Conservation (phyloP, 2,888 invertebrate species). For the Eristalinus aeneus region DNA sequence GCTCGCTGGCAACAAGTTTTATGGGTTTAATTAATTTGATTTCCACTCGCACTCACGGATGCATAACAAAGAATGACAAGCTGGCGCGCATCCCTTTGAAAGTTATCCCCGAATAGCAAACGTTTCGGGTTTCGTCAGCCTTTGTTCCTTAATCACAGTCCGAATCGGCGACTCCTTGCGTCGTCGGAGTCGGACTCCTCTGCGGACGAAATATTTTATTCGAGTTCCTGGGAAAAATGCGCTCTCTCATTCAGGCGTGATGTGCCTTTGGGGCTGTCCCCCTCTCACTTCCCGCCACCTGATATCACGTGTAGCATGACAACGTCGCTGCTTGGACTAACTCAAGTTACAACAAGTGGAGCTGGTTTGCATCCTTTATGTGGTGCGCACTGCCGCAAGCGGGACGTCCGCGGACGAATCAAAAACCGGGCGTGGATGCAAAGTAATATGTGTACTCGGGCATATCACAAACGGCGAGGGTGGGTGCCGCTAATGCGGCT, state of each 20-base stretch:
- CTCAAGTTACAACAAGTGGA: neutral
- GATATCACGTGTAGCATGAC: no score
- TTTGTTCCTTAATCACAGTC: slow-evolving; percentile 10
- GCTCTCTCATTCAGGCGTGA: neutral
- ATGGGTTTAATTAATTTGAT: slow-evolving; percentile 10
- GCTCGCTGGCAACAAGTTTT: neutral
- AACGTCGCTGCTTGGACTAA: neutral
- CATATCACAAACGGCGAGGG: neutral
- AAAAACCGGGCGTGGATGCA: neutral
- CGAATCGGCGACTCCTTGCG: slow-evolving; percentile 2
- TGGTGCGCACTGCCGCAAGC: neutral
- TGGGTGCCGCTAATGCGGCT: neutral
- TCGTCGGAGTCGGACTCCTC: neutral
- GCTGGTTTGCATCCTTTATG: neutral
- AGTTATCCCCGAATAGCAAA: neutral
- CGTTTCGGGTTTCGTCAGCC: neutral
- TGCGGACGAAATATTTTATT: neutral
- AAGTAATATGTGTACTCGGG: neutral
- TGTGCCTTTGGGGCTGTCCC: neutral
- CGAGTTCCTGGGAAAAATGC: slow-evolving; percentile 6
- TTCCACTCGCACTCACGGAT: slow-evolving; percentile 4
- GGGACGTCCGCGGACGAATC: neutral
- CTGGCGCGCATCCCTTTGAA: slow-evolving; percentile 8
- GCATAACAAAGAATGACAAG: slow-evolving; percentile 12
- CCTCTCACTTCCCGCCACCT: neutral